Percentiles rank a stretch among this genome's conserved stretches.
Evolutionary conservation across 1,140 invertebrate species (phyloP).

Genomic region (Drosophila pruinosa): DNA sequence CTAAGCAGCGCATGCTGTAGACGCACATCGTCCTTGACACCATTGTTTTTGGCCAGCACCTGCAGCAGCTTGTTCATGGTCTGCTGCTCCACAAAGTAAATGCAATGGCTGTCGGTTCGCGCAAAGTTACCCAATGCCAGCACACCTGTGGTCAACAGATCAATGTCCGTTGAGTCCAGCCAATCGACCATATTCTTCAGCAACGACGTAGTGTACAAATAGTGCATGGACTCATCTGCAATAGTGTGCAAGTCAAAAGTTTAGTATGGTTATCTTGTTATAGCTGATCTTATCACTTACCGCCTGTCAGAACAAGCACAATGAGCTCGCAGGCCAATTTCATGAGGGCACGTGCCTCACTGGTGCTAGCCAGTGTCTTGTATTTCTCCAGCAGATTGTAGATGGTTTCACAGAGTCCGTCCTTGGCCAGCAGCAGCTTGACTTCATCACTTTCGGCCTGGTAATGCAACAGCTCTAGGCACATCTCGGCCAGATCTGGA

Average conservation of each 20-base stretch:
- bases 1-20: conserved; percentile 93
- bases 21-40: conserved; percentile 86
- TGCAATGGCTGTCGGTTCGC: conserved; percentile 91
- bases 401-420: conserved; percentile 89
- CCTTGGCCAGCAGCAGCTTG: conserved; percentile 89
- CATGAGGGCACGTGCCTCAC: conserved; percentile 88
- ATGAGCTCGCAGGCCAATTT: conserved; percentile 94
- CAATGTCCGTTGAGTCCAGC: conserved; percentile 89
- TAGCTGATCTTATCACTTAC: conserved; percentile 83
- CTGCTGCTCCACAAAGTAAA: conserved; percentile 90
- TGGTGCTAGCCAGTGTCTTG: conserved; percentile 85
- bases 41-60: conserved; percentile 85
- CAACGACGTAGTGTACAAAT: conserved; percentile 86
- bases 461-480: conserved; percentile 89
- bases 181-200: conserved; percentile 87
- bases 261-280: too few species aligned
- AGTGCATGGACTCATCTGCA: conserved; percentile 93
- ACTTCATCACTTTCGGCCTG: conserved; percentile 91
- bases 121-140: conserved; percentile 95
- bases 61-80: conserved; percentile 89
- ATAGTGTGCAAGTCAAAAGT: background rate
- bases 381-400: conserved; percentile 90
- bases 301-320: conserved; percentile 92
- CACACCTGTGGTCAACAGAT: conserved; percentile 91
- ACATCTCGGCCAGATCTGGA: conserved; percentile 88